Base-by-base conservation (phyloP, 2,888 invertebrate species). In the Petrolisthes manimaculis region DNA sequence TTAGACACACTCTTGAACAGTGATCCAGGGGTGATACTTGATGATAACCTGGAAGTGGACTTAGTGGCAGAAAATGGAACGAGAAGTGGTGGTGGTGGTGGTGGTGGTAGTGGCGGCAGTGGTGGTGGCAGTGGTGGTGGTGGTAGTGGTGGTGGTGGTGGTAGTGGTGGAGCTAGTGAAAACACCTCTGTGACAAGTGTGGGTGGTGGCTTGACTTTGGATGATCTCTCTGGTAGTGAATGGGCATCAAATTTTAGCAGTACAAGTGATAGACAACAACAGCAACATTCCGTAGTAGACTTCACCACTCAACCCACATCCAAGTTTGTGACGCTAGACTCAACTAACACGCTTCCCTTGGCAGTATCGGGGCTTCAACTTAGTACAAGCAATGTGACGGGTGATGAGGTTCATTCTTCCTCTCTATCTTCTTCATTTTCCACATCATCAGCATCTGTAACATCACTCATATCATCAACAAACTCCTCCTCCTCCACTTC, bases 301-400 rank as follows among this genome's bases (percentile, higher is more conserved):
- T 89, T 89, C 82, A 89, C 84, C 85, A 86, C 85, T 55, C 89
- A 89, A 86, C 89, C 89, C 75, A 85, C 89, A 83, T 89, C 89
- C 71, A 89, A 89, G 79, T 89, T 89, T 71, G 82, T 89, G 89
- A 86, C 85, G 56, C 85, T 85, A 77, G 89, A 89, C 85, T 89
- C 89, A 69, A 85, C 85, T 85, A 89, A 86, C 85, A 89, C 85
- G 85, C 85, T 89, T 85, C 89, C 89, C 83, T 86, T 89, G 85
- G 89, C 89, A 85, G 89, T 89, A 85, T 89, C 89, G 84, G 89
- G 89, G 85, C 89, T 89, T 84, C 85, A 89, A 89, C 84, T 89
- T 89, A 89, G 89, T 89, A 89, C 89, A 89, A 88, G 88, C 81
- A 88, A 88, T 81, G 84, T 88, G 84, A 89, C 89, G 89, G 89